Percentiles rank a stretch among this genome's conserved stretches.
Conservation (phyloP, 23 tunicate genomes). For the Halocynthia aurantium region DNA sequence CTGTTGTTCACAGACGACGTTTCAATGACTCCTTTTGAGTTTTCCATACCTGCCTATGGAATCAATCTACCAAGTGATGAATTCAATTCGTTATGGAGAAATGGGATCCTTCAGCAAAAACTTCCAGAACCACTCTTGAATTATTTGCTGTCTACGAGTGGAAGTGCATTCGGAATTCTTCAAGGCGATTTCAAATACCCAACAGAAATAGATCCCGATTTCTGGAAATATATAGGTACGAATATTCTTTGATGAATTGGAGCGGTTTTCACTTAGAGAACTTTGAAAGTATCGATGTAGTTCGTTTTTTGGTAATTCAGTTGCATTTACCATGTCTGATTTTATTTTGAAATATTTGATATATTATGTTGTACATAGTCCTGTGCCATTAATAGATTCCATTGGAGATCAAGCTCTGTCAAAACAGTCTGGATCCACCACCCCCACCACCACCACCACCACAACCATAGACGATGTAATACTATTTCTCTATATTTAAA, state of each 20-base stretch:
- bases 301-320: too few species aligned
- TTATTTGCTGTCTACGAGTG: background rate
- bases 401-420: too few species aligned
- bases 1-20: background rate
- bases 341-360: too few species aligned
- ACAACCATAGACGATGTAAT: too few species aligned
- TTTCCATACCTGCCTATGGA: constrained; percentile 25
- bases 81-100: constrained; percentile 14
- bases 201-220: background rate
- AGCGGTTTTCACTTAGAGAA: too few species aligned
- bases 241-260: background rate
- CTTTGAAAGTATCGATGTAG: too few species aligned
- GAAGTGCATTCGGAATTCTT: constrained; percentile 1
- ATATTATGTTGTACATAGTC: too few species aligned
- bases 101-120: constrained; percentile 16
- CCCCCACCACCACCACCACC: too few species aligned
- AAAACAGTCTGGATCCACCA: too few species aligned
- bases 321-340: too few species aligned
- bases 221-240: constrained; percentile 8
- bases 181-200: background rate
- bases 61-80: constrained; percentile 4
- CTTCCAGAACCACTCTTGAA: constrained; percentile 9
- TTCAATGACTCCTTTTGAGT: constrained; percentile 16
- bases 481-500: too few species aligned
- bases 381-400: too few species aligned